phyloP scores from a whole-genome alignment of 2,888 invertebrate species.

The Polyommatus iphigenia region DNA sequence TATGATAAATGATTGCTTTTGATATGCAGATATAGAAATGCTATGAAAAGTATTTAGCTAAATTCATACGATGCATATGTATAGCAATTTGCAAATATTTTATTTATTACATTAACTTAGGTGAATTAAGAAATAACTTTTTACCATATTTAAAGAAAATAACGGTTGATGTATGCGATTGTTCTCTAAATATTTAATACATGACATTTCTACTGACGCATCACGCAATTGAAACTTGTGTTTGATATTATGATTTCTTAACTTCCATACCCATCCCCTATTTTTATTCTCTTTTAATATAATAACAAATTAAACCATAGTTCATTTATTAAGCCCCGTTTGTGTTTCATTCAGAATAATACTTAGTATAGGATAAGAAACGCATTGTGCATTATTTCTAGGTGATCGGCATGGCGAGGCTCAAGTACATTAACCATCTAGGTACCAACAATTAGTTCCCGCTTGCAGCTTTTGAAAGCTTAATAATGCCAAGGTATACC shows the following conservation, averaged over 20 bases:
- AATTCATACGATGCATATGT: neutral
- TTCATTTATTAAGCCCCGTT: neutral
- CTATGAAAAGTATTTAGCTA: constrained; percentile 5
- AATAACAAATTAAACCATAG: neutral
- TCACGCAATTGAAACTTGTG: neutral
- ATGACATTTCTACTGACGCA: neutral
- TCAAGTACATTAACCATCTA: constrained; percentile 54
- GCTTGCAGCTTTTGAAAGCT: constrained; percentile 75
- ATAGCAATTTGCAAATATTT: neutral
- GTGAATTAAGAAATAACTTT: neutral
- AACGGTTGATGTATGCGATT: neutral
- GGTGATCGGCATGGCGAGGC: constrained; percentile 71
- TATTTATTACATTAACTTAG: neutral
- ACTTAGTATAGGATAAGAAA: constrained; percentile 36
- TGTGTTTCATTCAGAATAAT: neutral
- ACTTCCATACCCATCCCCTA: neutral
- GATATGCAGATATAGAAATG: constrained; percentile 8
- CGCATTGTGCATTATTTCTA: constrained; percentile 58
- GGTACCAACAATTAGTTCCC: constrained; percentile 61
- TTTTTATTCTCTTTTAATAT: neutral
- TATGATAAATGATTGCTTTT: constrained; percentile 6
- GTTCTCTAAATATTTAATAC: neutral
- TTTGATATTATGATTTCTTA: neutral
- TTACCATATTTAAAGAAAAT: neutral
- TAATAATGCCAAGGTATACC: constrained; percentile 73